Base-by-base conservation (phyloP, 2,113 vertebrate genomes). In the Lethenteron camtschaticum region DNA sequence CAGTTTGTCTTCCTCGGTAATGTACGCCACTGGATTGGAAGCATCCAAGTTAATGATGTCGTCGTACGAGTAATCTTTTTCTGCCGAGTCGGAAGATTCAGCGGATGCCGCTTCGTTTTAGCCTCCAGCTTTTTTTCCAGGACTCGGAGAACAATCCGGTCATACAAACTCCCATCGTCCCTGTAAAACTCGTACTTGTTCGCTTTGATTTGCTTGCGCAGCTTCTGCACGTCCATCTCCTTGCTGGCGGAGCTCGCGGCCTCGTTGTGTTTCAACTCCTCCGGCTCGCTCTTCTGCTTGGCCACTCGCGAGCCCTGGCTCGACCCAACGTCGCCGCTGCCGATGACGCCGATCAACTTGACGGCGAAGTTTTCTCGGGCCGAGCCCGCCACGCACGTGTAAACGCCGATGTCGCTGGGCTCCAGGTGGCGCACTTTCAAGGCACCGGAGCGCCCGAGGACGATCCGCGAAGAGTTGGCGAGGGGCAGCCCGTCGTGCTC, bases 371-470 rank as follows among this genome's bases (percentile, higher is more conserved):
- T 81, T 14, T 89, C 84, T 0, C 76, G 83, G 2, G 70, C 84
- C 0, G 85, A 72, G 68, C 86, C 84, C 0, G 88, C 85, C 0
- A 87, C 18, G 69, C 90, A 95, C 5, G 78, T 78, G 76, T 95
- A 95, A 57, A 83, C 76, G 0, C 90, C 90, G 0, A 83, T 82
- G 57, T 95, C 85, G 0, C 72, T 8, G 0, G 81, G 74, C 0
- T 83, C 78, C 0, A 95, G 78, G 14, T 76, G 79, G 7, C 84
- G 83, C 73, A 95, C 85, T 69, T 87, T 89, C 70, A 95, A 78
- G 0, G 86, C 86, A 12, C 86, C 87, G 0, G 87, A 87, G 71
- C 84, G 86, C 3, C 84, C 90, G 73, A 90, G 57, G 5, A 78
- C 81, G 8, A 86, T 74, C 9, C 79, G 81, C 70, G 82, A 85